phyloP scores from a whole-genome alignment of 2,888 invertebrate species.

The Creontiades dilutus region DNA sequence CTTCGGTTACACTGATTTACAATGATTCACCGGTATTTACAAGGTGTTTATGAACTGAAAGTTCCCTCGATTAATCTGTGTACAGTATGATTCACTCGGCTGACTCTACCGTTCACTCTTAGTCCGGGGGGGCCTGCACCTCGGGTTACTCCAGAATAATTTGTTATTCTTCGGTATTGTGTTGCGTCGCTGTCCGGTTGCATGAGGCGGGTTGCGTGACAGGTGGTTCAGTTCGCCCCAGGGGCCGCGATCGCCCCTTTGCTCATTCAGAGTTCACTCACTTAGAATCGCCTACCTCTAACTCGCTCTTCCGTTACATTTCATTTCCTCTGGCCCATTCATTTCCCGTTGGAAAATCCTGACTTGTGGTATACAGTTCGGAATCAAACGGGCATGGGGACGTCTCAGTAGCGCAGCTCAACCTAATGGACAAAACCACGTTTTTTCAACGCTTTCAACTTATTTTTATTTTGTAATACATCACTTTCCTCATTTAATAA shows the following conservation, averaged over 20 bases:
- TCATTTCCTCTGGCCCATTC: not conserved
- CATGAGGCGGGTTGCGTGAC: constrained; percentile 32
- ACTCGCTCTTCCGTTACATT: constrained; percentile 32
- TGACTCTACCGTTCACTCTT: not conserved
- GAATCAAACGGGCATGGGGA: no score
- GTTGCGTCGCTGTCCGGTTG: constrained; percentile 8
- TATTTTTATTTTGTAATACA: no score
- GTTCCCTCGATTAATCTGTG: no score
- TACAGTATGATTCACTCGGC: not conserved
- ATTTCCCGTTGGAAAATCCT: not conserved
- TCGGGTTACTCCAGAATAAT: not conserved
- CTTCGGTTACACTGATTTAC: no score
- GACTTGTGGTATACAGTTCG: not conserved
- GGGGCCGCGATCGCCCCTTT: not conserved
- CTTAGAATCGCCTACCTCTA: constrained; percentile 14
- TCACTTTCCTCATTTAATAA: no score
- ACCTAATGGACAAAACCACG: no score
- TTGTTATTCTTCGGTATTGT: constrained; percentile 32
- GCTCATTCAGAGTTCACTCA: constrained; percentile 7
- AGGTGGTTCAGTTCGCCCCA: not conserved
- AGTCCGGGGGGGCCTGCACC: not conserved
- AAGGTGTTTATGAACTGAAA: no score
- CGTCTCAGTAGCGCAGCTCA: no score
- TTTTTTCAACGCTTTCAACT: no score
- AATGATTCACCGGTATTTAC: no score